A percentile compares a stretch with the other conserved stretches of the same genome.
phyloP scores from a whole-genome alignment of 2,888 invertebrate species.

The Hydroisotoma schaefferi region DNA sequence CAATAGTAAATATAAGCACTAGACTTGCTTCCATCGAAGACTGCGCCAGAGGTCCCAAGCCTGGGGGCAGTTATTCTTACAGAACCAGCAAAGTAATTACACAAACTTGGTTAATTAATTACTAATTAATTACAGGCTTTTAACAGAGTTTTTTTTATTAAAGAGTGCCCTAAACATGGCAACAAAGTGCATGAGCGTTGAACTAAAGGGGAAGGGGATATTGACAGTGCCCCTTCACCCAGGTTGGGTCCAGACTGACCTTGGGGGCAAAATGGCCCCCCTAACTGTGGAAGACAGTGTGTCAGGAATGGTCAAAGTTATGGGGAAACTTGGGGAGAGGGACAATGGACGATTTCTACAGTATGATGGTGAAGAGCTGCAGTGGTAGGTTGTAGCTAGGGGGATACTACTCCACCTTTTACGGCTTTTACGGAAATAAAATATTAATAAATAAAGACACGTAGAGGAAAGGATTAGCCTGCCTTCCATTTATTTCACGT shows the following conservation, averaged over 20 bases:
- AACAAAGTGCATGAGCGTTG: constrained; percentile 76
- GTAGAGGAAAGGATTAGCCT: no score
- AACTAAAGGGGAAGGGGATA: constrained; percentile 71
- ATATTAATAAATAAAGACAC: no score
- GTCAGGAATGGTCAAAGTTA: neutral
- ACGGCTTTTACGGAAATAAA: no score
- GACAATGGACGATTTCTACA: neutral
- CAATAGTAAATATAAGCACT: constrained; percentile 75
- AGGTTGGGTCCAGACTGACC: constrained; percentile 71
- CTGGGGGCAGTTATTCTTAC: constrained; percentile 79
- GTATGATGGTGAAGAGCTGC: neutral
- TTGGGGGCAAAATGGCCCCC: neutral
- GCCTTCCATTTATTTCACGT: no score
- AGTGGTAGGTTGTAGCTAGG: neutral
- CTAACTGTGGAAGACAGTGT: neutral
- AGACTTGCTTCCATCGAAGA: constrained; percentile 71
- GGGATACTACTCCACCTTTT: no score
- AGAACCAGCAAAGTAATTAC: constrained; percentile 69
- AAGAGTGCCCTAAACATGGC: constrained; percentile 82
- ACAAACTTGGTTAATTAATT: neutral
- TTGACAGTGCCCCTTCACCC: constrained; percentile 74
- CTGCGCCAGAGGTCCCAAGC: constrained; percentile 56
- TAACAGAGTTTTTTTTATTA: constrained; percentile 49
- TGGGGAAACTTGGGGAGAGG: neutral
- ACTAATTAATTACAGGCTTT: neutral